Conservation (phyloP, 2,797 vertebrate species). For the Galaxias olidus region DNA sequence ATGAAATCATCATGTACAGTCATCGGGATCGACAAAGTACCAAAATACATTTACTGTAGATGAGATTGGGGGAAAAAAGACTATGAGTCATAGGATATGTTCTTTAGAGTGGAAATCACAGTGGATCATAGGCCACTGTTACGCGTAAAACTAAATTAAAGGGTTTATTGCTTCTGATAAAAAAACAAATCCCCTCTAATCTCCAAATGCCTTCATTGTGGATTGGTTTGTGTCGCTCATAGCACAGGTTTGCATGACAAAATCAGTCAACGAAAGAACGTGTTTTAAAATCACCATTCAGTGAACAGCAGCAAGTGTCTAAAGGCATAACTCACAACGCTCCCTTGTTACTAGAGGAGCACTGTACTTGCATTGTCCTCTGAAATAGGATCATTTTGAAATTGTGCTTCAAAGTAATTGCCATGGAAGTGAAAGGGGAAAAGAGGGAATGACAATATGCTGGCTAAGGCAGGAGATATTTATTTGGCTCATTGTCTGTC, state of each 20-base stretch:
- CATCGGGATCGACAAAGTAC: not conserved
- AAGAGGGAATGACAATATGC: constrained; percentile 23
- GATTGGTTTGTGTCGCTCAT: constrained; percentile 55
- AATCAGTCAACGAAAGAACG: constrained; percentile 49
- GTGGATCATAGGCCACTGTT: constrained; percentile 16
- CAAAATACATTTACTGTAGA: not conserved
- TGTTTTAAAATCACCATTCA: constrained; percentile 58
- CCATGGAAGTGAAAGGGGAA: constrained; percentile 34
- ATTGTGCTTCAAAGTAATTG: constrained; percentile 57
- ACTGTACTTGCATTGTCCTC: constrained; percentile 51
- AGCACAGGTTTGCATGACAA: constrained; percentile 23
- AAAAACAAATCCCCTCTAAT: constrained; percentile 28
- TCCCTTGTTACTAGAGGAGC: constrained; percentile 61
- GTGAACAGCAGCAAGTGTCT: constrained; percentile 43
- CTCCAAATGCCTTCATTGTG: constrained; percentile 38
- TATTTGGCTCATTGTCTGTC: constrained; percentile 33
- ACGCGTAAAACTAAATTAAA: constrained; percentile 37
- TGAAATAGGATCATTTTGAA: constrained; percentile 64
- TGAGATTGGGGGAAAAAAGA: too few relatives aligned
- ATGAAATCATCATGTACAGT: not conserved
- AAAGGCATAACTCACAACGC: constrained; percentile 57
- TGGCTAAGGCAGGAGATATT: constrained; percentile 26
- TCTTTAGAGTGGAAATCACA: constrained; percentile 5
- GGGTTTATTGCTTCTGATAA: constrained; percentile 36
- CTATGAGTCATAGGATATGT: constrained; percentile 9